Conservation (phyloP, 2,888 invertebrate species). For the Anarsia innoxiella region DNA sequence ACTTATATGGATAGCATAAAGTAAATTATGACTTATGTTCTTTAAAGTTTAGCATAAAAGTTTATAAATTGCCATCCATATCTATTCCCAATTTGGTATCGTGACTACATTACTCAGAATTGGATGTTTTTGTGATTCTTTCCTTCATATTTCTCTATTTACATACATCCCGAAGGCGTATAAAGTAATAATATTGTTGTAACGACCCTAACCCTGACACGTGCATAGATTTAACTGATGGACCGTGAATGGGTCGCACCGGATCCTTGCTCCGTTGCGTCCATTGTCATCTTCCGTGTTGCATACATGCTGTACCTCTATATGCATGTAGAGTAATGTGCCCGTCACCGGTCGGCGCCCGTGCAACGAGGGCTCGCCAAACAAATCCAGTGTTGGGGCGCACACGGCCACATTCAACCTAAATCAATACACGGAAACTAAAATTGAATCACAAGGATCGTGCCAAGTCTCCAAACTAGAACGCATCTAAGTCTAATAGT, state of each 20-base stretch:
- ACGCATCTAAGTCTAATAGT: too few species aligned
- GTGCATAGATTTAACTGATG: slow-evolving; percentile 42
- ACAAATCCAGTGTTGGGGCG: not conserved
- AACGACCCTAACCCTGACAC: slow-evolving; percentile 21
- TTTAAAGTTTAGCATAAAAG: too few species aligned
- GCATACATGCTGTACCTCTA: slow-evolving; percentile 29
- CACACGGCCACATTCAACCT: not conserved
- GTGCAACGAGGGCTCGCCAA: not conserved
- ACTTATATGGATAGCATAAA: too few species aligned
- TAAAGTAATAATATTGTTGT: too few species aligned
- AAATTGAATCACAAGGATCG: not conserved
- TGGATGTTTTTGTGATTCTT: too few species aligned
- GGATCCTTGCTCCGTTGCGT: slow-evolving; percentile 59
- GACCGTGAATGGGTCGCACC: slow-evolving; percentile 55
- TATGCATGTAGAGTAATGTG: too few species aligned
- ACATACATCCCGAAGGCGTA: not conserved
- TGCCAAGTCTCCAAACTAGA: not conserved
- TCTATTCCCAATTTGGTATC: too few species aligned
- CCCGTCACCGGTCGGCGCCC: too few species aligned
- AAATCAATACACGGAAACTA: not conserved
- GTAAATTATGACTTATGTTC: too few species aligned
- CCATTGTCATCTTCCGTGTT: slow-evolving; percentile 62
- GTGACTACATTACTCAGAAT: too few species aligned
- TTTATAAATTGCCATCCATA: too few species aligned
- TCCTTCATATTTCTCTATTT: too few species aligned